A percentile compares a stretch with the other conserved stretches of the same genome.
Evolutionary conservation across 2,797 vertebrate species (phyloP).

Genomic region (Pangasius larnaudii): DNA sequence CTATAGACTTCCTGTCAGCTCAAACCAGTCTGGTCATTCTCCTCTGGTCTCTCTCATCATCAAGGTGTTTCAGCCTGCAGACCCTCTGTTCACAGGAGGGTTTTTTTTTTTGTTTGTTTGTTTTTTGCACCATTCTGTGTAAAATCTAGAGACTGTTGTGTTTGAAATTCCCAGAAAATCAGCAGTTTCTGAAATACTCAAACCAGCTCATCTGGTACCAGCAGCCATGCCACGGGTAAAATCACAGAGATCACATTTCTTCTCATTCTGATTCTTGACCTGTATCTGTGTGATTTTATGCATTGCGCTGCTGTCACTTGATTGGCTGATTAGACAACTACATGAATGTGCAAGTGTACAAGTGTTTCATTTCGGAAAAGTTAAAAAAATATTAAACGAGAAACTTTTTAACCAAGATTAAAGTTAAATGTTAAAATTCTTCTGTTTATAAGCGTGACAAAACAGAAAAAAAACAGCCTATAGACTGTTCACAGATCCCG

Average conservation of each 20-base stretch:
- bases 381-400: background rate
- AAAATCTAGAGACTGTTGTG: too few relatives aligned
- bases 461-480: background rate
- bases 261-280: background rate
- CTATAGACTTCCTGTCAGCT: background rate
- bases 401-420: background rate
- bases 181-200: background rate
- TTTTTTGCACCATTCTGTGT: background rate
- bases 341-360: background rate
- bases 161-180: too few relatives aligned
- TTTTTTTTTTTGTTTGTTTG: too few relatives aligned
- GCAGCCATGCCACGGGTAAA: background rate
- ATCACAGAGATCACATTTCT: background rate
- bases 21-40: background rate
- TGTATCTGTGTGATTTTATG: background rate
- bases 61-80: background rate
- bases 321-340: background rate
- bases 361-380: background rate
- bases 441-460: background rate
- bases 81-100: too few relatives aligned
- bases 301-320: background rate
- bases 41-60: background rate
- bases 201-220: background rate
- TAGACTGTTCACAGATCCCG: background rate
- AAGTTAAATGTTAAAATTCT: background rate